Evolutionary conservation across 1,140 invertebrate species (phyloP), one percentile per base, ranked within the genome.

Genomic region (Aphelenchoides fujianensis): DNA sequence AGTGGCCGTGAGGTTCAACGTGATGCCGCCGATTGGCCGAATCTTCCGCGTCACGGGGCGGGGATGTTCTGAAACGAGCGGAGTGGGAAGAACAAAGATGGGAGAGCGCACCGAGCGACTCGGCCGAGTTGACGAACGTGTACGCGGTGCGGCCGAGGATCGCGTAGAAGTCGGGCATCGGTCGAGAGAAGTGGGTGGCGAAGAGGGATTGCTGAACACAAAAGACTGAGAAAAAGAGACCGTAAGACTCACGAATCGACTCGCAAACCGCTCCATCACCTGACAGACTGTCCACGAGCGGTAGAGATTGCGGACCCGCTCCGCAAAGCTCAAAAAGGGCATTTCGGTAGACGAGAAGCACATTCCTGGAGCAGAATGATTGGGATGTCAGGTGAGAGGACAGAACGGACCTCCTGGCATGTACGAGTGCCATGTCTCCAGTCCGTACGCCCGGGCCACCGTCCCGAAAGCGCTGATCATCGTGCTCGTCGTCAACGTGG

Each of bases 391-490:
- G n/a, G n/a, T n/a, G n/a, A n/a, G n/a, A n/a, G n/a, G n/a, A n/a
- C n/a, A n/a, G n/a, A 16, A 37, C 7, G 7, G 57, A 31, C 52
- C 34, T 77, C 73, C 41, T 72, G 73, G 57, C 16, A 78, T 48
- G 59, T 75, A 75, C 27, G 41, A 67, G 27, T 16, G 27, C 28
- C 70, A 75, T 28, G 61, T 61, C 27, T 70, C 70, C 19, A 75
- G 53, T 5, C 73, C 73, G 27, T 64, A 41, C 5, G 28, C 28
- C 9, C 48, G n/a, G 23, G 73, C 70, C 16, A 74, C 27, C 3
- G 53, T 7, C 30, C 16, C 3, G 23, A 36, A 35, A 19, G 71
- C 31, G 52, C 70, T 48, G 12, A 72, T 55, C 59, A 61, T 61
- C 0, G 73, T 9, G 23, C 48, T 54, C 12, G 64, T 75, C 34